Base-by-base conservation (phyloP, 2,113 vertebrate species). In the Hystrix cristata region DNA sequence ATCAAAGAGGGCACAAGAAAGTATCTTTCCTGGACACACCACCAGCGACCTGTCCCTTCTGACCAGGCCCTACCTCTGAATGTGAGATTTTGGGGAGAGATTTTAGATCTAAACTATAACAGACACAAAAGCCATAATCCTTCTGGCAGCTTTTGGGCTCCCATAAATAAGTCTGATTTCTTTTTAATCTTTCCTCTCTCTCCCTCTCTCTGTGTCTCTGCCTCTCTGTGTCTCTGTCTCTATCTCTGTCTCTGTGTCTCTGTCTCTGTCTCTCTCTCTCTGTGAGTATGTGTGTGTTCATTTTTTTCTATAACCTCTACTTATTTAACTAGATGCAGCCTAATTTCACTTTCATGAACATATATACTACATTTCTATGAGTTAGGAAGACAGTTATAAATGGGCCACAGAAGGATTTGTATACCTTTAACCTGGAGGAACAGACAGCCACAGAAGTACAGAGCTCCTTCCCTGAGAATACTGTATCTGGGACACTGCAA, bases 61-160 rank as follows among this genome's bases (percentile, higher is more conserved):
- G 72, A 15, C 12, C 27, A 48, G 38, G 43, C 7, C 43, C 23
- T 5, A 74, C 4, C 12, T 15, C 43, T 48, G 14, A 25, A 27
- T 25, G n/a, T 38, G 43, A 46, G 23, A 74, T 27, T 27, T 12
- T 46, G 12, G 12, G 72, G 72, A 48, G 43, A 48, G 25, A 48
- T 74, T 48, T 48, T 27, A 48, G 23, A 27, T 46, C 43, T 46
- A 46, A 48, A 74, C 72, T 48, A 12, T 31, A 29, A 31, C 83
- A 87, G 59, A 64, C 80, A 96, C 84, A 92, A 91, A 92, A 80
- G 31, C 51, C 27, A 62, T 94, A 87, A 74, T 94, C 95, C 87
- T 84, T 92, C 62, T 34, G 93, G 67, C 55, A 82, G 78, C 23
- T 93, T 90, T 87, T 80, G 69, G 31, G 18, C 1, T 72, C n/a